A percentile compares a stretch with the other conserved stretches of the same genome.
Evolutionary conservation across 2,888 invertebrate species (phyloP).

Genomic region (Scaptomyza reducta): DNA sequence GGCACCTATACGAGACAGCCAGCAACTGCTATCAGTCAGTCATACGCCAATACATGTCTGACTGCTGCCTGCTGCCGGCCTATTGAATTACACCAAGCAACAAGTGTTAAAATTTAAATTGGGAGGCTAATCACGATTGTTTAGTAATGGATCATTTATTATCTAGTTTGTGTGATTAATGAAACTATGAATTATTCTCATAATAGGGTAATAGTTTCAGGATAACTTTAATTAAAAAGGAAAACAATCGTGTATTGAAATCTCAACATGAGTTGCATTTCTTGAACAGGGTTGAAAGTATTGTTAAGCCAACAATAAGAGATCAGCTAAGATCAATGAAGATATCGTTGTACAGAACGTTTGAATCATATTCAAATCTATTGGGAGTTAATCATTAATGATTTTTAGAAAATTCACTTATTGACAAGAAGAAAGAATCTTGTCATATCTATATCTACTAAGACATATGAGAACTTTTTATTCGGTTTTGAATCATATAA

Average conservation of each 20-base stretch:
- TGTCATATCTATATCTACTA: too few species aligned
- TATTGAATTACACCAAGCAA: slow-evolving; percentile 63
- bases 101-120: slow-evolving; percentile 12
- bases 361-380: not conserved
- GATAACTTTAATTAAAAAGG: too few species aligned
- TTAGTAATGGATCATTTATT: not conserved
- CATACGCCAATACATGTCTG: slow-evolving; percentile 71
- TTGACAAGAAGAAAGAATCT: too few species aligned
- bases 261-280: not conserved
- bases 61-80: slow-evolving; percentile 26
- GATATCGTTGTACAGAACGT: not conserved
- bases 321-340: too few species aligned
- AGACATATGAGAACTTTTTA: too few species aligned
- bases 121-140: not conserved
- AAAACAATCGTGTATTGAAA: not conserved
- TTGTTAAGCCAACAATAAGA: not conserved
- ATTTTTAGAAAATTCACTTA: too few species aligned
- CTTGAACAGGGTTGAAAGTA: not conserved
- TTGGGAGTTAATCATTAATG: too few species aligned
- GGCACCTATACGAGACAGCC: slow-evolving; percentile 52
- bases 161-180: not conserved
- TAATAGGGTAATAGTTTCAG: too few species aligned
- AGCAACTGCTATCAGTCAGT: slow-evolving; percentile 74
- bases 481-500: too few species aligned
- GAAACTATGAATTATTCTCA: not conserved